These are phyloP conservation scores for Macrotus californicus DNA, from an alignment of 2,113 vertebrate genomes.

Conservation along the genomic window DNA sequence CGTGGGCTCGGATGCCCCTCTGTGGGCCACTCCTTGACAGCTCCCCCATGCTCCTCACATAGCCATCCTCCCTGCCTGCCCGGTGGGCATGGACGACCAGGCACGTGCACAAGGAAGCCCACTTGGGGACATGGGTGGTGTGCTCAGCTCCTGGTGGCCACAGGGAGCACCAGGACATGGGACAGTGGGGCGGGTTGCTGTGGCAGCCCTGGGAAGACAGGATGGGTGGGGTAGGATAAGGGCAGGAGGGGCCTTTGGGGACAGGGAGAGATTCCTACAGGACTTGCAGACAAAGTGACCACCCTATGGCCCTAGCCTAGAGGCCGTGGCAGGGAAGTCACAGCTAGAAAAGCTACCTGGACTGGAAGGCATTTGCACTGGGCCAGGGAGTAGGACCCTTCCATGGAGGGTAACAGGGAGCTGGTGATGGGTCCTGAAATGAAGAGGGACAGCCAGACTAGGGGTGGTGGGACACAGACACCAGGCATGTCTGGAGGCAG, in stretches of 20 bases:
- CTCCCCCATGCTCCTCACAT: no score
- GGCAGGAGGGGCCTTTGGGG: not conserved
- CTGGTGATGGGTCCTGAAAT: not conserved
- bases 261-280: no score
- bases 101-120: not conserved
- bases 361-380: not conserved
- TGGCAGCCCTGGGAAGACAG: no score
- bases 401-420: accelerated
- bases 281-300: accelerated
- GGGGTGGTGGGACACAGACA: not conserved
- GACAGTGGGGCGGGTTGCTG: accelerated
- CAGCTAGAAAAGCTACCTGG: not conserved
- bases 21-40: not conserved
- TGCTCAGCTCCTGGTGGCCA: not conserved
- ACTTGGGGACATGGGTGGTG: no score
- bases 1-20: not conserved
- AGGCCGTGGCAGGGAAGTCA: accelerated
- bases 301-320: not conserved
- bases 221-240: no score
- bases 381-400: not conserved
- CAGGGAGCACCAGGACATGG: not conserved
- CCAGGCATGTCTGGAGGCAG: not conserved
- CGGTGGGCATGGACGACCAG: not conserved
- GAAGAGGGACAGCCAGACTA: not conserved
- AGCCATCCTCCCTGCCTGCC: no score